Evolutionary conservation across 2,113 vertebrate genomes (phyloP).

Genomic region (Chascanopsetta lugubris): DNA sequence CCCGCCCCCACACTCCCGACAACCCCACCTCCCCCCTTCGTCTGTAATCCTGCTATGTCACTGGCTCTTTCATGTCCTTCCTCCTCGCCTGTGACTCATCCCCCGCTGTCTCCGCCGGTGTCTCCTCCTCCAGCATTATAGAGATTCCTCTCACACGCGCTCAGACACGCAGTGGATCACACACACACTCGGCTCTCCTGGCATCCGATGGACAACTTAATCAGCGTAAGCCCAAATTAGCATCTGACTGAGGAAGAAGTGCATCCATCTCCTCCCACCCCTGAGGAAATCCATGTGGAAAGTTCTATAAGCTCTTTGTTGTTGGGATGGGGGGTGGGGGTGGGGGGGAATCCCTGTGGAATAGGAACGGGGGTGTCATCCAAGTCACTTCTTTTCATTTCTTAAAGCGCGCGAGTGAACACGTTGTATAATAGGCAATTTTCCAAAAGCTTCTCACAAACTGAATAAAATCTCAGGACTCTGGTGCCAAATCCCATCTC

Average conservation of each 20-base stretch:
- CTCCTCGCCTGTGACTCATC: constrained; percentile 44
- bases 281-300: constrained; percentile 30
- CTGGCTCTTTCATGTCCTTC: constrained; percentile 52
- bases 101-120: constrained; percentile 29
- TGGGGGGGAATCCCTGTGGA: constrained; percentile 49
- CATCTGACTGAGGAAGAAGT: constrained; percentile 39
- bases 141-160: constrained; percentile 60
- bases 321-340: too few relatives aligned
- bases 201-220: constrained; percentile 71
- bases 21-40: too few relatives aligned
- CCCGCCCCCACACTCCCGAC: too few relatives aligned
- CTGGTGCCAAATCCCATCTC: neutral
- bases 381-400: constrained; percentile 23
- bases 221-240: constrained; percentile 75
- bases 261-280: constrained; percentile 23
- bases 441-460: neutral
- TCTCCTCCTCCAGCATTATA: constrained; percentile 55
- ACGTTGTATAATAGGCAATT: neutral
- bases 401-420: constrained; percentile 12
- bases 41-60: constrained; percentile 55
- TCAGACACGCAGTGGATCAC: constrained; percentile 45
- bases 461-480: neutral
- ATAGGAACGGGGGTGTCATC: neutral
- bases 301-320: constrained; percentile 44
- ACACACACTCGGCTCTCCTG: constrained; percentile 48